Conservation (phyloP, 2,797 vertebrate genomes). For the Hoplostethus atlanticus region DNA sequence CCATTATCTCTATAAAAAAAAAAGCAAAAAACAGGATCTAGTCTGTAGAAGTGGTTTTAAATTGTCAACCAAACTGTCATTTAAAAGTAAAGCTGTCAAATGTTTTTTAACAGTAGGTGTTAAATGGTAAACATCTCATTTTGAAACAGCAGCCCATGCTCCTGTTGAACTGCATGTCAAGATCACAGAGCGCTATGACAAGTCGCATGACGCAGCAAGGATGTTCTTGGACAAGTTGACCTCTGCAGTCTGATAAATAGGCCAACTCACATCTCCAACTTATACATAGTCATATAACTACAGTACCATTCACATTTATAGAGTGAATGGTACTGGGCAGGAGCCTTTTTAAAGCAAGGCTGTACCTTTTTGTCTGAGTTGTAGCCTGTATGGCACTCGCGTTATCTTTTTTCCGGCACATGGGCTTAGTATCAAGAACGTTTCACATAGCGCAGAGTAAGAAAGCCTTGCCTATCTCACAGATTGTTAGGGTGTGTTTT, state of each 20-base stretch:
- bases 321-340: slow-evolving; percentile 48
- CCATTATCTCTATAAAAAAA: too few relatives aligned
- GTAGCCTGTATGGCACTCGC: slow-evolving; percentile 6
- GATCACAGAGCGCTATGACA: slow-evolving; percentile 48
- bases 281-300: slow-evolving; percentile 51
- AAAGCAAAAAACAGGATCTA: too few relatives aligned
- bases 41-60: background rate
- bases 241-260: slow-evolving; percentile 50
- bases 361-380: slow-evolving; percentile 44
- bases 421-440: background rate
- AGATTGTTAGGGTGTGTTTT: slow-evolving; percentile 27
- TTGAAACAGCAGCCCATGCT: slow-evolving; percentile 1
- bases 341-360: slow-evolving; percentile 36
- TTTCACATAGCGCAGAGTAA: background rate
- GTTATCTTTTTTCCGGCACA: too few relatives aligned
- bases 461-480: slow-evolving; percentile 30
- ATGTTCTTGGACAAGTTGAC: slow-evolving; percentile 36
- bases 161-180: slow-evolving; percentile 52
- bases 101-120: background rate
- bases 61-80: background rate
- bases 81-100: too few relatives aligned
- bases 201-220: slow-evolving; percentile 63
- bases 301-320: slow-evolving; percentile 19
- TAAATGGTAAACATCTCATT: background rate
- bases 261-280: slow-evolving; percentile 31